phyloP scores from a whole-genome alignment of 2,888 invertebrate species.

The Epinotia ramella region DNA sequence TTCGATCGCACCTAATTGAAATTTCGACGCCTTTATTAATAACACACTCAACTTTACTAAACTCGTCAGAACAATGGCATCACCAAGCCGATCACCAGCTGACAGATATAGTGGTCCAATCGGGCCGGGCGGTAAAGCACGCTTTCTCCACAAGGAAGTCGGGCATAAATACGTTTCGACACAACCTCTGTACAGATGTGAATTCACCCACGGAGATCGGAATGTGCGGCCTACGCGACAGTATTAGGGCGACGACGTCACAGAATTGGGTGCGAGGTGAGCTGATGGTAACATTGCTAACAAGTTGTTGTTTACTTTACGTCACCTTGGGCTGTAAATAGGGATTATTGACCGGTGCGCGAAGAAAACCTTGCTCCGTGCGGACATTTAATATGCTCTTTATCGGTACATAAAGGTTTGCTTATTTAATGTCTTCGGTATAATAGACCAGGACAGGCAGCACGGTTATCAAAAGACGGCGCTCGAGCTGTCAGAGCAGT shows the following conservation, averaged over 20 bases:
- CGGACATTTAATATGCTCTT: too few species aligned
- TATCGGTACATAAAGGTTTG: too few species aligned
- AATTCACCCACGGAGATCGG: conserved; percentile 38
- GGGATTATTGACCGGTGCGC: background rate
- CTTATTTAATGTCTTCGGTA: too few species aligned
- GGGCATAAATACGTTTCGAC: conserved; percentile 44
- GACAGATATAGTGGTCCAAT: conserved; percentile 39
- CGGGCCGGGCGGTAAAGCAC: conserved; percentile 37
- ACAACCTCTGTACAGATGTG: conserved; percentile 41
- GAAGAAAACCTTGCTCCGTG: too few species aligned
- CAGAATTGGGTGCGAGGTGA: conserved; percentile 24
- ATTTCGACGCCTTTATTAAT: background rate
- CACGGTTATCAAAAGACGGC: too few species aligned
- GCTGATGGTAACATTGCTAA: background rate
- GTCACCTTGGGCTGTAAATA: background rate
- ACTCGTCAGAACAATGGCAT: conserved; percentile 26
- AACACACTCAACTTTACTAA: background rate
- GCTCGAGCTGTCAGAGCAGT: too few species aligned
- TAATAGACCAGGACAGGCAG: too few species aligned
- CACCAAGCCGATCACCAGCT: conserved; percentile 26
- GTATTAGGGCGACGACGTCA: conserved; percentile 30
- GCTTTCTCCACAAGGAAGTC: conserved; percentile 44
- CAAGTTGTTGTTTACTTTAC: background rate
- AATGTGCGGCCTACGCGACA: conserved; percentile 38
- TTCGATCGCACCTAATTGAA: background rate